A percentile compares a stretch with the other conserved stretches of the same genome.
phyloP scores from a whole-genome alignment of 2,797 vertebrate genomes.

The Acropternis orthonyx region DNA sequence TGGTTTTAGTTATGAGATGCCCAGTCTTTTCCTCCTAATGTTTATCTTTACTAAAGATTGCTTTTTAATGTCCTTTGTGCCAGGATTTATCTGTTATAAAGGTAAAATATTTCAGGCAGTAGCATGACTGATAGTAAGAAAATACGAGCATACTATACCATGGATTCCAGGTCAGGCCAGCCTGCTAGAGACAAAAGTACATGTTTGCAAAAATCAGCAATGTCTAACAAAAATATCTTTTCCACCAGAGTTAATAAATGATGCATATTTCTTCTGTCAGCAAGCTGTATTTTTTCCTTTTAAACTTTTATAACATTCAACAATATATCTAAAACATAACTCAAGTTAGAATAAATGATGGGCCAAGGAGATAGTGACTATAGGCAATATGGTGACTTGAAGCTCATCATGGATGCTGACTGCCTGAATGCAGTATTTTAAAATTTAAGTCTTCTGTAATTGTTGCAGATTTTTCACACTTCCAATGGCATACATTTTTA shows the following conservation, averaged over 20 bases:
- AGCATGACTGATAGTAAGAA: not conserved
- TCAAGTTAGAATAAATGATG: slow-evolving; percentile 15
- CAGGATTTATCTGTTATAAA: not conserved
- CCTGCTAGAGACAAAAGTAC: slow-evolving; percentile 1
- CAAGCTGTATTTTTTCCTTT: not conserved
- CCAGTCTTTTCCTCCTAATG: not conserved
- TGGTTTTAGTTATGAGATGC: not conserved
- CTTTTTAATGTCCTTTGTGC: not conserved
- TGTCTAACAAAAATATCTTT: slow-evolving; percentile 3
- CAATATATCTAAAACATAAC: not conserved
- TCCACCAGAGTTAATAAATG: not conserved
- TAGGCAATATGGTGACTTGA: not conserved
- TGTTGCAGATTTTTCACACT: slow-evolving; percentile 42
- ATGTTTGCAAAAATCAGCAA: not conserved
- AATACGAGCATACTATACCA: not conserved
- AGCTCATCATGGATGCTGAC: not conserved
- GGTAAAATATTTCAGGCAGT: not conserved
- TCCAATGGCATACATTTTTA: slow-evolving; percentile 10
- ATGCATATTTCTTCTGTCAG: not conserved
- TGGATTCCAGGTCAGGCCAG: not conserved
- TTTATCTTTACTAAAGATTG: not conserved
- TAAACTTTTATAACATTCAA: not conserved
- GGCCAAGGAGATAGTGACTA: slow-evolving; percentile 10
- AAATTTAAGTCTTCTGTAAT: slow-evolving; percentile 14
- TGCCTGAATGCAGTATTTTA: slow-evolving; percentile 3